Percentiles rank a stretch among this genome's conserved stretches.
These are phyloP conservation scores for Percina caprodes DNA, from an alignment of 2,113 vertebrate species.

Conservation along the genomic window DNA sequence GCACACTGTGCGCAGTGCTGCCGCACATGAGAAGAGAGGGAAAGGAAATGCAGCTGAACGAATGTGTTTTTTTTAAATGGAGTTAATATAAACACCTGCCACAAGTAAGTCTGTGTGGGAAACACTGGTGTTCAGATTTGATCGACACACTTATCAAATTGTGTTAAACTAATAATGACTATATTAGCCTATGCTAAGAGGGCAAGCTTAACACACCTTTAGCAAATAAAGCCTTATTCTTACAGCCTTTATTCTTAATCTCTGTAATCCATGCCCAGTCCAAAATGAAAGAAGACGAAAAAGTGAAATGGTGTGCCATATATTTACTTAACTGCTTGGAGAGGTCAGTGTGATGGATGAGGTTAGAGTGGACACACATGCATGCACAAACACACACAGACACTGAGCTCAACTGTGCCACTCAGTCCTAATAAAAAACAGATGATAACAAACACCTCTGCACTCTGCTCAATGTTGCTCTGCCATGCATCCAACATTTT, in stretches of 20 bases:
- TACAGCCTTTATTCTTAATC: too few relatives aligned
- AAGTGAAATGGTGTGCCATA: constrained; percentile 33
- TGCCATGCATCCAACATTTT: constrained; percentile 50
- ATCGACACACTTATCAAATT: constrained; percentile 1
- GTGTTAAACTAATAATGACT: constrained; percentile 31
- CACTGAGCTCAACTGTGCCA: constrained; percentile 19
- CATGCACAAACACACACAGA: background rate
- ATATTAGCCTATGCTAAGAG: constrained; percentile 14
- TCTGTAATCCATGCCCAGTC: constrained; percentile 33
- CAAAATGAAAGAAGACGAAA: constrained; percentile 37
- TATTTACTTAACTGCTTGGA: constrained; percentile 40
- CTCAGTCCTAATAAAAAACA: constrained; percentile 48
- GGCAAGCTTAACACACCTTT: constrained; percentile 15
- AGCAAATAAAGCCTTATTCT: constrained; percentile 19
- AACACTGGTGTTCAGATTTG: constrained; percentile 1
- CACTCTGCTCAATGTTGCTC: constrained; percentile 50
- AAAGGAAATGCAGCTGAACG: too few relatives aligned
- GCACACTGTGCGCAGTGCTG: too few relatives aligned
- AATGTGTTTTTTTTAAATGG: too few relatives aligned
- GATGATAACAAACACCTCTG: constrained; percentile 59
- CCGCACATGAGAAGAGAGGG: too few relatives aligned
- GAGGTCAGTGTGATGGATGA: constrained; percentile 47
- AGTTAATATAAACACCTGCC: too few relatives aligned
- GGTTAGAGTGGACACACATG: constrained; percentile 22
- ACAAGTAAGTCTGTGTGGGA: too few relatives aligned